Percentiles rank a stretch among this genome's conserved stretches.
phyloP scores from a whole-genome alignment of 2,888 invertebrate species.

The Parnassius mnemosyne region DNA sequence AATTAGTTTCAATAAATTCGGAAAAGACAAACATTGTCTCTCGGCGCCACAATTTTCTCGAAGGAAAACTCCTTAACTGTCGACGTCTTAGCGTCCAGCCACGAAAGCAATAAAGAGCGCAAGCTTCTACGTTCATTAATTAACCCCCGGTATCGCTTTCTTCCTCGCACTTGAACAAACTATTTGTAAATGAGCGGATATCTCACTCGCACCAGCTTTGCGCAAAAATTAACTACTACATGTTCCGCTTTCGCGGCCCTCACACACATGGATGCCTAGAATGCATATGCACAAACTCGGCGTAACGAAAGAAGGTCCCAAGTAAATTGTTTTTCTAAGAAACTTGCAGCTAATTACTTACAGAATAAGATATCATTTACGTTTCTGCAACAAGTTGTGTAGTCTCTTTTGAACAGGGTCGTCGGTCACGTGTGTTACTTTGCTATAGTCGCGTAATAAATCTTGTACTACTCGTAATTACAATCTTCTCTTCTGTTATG shows the following conservation, averaged over 20 bases:
- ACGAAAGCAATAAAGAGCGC: constrained; percentile 81
- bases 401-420: constrained; percentile 42
- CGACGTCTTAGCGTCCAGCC: constrained; percentile 77
- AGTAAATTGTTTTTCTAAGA: constrained; percentile 42
- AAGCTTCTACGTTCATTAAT: constrained; percentile 82
- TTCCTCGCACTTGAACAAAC: constrained; percentile 63
- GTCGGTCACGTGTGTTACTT: constrained; percentile 74
- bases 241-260: constrained; percentile 63
- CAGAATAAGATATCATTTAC: constrained; percentile 60
- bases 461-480: constrained; percentile 78
- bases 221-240: constrained; percentile 81
- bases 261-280: constrained; percentile 64
- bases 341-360: constrained; percentile 62
- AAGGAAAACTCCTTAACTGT: constrained; percentile 75
- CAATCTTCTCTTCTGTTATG: constrained; percentile 77
- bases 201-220: constrained; percentile 77
- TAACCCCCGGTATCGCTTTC: constrained; percentile 70
- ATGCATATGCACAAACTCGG: constrained; percentile 70
- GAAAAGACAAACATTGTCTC: constrained; percentile 34
- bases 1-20: constrained; percentile 23
- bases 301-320: constrained; percentile 44
- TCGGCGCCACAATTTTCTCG: constrained; percentile 63
- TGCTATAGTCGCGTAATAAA: constrained; percentile 76
- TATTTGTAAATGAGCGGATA: constrained; percentile 75
- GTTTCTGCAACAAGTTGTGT: constrained; percentile 46